Base-by-base conservation (phyloP, 1,140 invertebrate species). In the Monochamus saltuarius region DNA sequence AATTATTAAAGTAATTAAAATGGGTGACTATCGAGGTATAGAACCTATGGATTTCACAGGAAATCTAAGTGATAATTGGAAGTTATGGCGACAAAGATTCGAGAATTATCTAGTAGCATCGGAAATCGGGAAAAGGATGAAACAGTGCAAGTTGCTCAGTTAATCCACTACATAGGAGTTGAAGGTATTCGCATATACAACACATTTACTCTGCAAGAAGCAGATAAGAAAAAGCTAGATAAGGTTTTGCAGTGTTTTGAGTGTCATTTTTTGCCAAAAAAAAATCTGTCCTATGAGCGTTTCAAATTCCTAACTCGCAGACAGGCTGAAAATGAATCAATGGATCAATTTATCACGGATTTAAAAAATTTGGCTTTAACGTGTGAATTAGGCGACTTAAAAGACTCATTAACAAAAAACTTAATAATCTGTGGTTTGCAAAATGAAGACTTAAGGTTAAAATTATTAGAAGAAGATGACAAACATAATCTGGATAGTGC, bases 361-460 rank as follows among this genome's bases (percentile, higher is more conserved):
- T 13, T 65, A 17, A 52, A 35, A n/a, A 58, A 58, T 19, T 36
- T 58, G 40, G 60, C 60, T 29, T 43, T n/a, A 14, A 47, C 17
- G 9, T 67, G 65, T 53, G 29, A 67, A 52, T 55, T 65, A 10
- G 53, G 36, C 6, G 46, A 56, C 16, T 39, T 65, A 17, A 10
- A 43, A n/a, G 59, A 65, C 39, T 45, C 45, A 42, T 42, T 67
- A 35, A 51, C 56, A 13, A 55, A 50, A 49, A n/a, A 14, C 9
- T 59, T 59, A 40, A 17, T 68, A 11, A 64, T 57, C 3, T 56
- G 56, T 55, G 64, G 64, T 8, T 38, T 61, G 40, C 63, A 55
- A 36, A 65, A 67, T 34, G 50, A 62, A 29, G 22, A 29, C 22
- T 29, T 29, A 29, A 29, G 22, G 6, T 29, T 29, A 29, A 29